Evolutionary conservation across 1,140 invertebrate genomes (phyloP).

Genomic region (Phenacoccus solenopsis): DNA sequence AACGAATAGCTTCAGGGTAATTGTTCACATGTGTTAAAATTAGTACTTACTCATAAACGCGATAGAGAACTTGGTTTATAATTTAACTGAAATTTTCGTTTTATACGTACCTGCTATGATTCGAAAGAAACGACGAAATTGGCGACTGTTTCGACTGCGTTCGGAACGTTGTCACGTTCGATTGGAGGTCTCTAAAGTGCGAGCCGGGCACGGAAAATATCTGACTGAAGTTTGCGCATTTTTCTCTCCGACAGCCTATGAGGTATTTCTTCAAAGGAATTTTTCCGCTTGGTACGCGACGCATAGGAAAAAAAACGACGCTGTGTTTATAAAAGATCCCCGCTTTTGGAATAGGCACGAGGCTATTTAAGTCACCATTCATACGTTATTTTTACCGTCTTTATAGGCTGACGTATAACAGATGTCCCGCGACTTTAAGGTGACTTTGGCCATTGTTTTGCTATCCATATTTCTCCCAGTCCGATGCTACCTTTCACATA

Average conservation of each 20-base stretch:
- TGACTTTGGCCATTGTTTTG: neutral
- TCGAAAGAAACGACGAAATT: no score
- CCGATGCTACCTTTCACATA: neutral
- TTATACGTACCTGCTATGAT: no score
- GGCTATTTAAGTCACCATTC: constrained; percentile 1
- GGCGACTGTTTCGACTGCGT: no score
- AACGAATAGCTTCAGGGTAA: neutral
- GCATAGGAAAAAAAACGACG: neutral
- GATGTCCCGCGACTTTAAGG: neutral
- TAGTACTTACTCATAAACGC: no score
- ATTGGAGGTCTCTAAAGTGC: no score
- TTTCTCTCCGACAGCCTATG: neutral
- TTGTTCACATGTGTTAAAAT: neutral
- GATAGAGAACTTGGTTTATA: no score
- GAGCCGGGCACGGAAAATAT: no score
- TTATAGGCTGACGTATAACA: neutral
- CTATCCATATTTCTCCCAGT: neutral
- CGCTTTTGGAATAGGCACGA: neutral
- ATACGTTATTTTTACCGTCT: neutral
- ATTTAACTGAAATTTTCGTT: no score
- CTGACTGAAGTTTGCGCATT: no score
- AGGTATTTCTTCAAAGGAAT: neutral
- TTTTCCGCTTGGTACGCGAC: neutral
- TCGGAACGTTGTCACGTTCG: no score
- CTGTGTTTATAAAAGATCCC: neutral